Evolutionary conservation across 2,797 vertebrate species (phyloP).

Genomic region (Hirundo rustica): DNA sequence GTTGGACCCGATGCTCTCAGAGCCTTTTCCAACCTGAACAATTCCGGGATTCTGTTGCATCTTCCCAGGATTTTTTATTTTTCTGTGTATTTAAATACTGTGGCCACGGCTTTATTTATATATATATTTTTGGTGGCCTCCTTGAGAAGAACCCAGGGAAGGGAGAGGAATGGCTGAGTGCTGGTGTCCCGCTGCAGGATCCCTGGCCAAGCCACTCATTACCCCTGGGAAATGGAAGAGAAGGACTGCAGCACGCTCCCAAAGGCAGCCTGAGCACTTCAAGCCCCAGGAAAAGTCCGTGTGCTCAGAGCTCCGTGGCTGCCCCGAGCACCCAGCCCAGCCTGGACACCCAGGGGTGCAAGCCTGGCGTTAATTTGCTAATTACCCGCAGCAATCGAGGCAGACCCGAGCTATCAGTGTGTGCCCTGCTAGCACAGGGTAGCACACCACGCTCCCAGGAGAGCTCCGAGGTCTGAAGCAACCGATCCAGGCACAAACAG

Average conservation of each 20-base stretch:
- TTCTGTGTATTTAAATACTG: fast-evolving
- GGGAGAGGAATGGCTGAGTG: fast-evolving
- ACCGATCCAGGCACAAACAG: neutral
- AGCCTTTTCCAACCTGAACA: neutral
- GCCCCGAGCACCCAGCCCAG: fast-evolving
- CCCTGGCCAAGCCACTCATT: neutral
- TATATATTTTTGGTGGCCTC: neutral
- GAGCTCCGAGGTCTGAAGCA: neutral
- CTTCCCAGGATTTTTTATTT: neutral
- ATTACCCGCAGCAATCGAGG: neutral
- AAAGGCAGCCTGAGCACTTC: fast-evolving
- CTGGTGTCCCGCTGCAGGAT: fast-evolving
- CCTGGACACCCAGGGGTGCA: neutral
- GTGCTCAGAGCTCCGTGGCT: fast-evolving
- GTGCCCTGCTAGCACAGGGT: neutral
- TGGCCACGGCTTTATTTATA: fast-evolving
- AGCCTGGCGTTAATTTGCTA: neutral
- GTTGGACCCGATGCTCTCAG: fast-evolving
- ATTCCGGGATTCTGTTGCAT: neutral
- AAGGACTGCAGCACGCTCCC: neutral
- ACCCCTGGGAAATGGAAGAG: neutral
- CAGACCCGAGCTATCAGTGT: fast-evolving
- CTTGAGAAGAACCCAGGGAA: neutral
- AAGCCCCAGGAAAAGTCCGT: fast-evolving
- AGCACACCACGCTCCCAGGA: fast-evolving